Evolutionary conservation across 2,888 invertebrate species (phyloP).

Genomic region (Diplolepis rosae): DNA sequence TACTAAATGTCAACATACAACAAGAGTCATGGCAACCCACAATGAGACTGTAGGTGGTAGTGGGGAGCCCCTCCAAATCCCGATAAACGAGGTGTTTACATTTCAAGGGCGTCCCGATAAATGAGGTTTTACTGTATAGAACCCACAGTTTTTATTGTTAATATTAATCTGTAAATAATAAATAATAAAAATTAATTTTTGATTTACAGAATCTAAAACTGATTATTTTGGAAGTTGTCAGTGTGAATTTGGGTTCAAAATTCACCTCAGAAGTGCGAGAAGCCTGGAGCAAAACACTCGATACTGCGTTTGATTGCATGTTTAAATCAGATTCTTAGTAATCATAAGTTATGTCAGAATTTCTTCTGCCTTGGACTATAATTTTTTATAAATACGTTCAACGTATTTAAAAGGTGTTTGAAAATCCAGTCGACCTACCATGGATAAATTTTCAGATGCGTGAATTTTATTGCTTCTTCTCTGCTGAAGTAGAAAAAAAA

Average conservation of each 20-base stretch:
- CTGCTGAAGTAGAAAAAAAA: background rate
- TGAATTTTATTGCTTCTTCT: background rate
- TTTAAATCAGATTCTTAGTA: conserved; percentile 56
- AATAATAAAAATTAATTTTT: background rate
- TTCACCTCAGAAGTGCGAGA: conserved; percentile 70
- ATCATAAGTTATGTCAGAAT: conserved; percentile 33
- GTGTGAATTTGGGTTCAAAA: conserved; percentile 70
- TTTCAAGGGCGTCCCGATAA: no score
- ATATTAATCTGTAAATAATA: background rate
- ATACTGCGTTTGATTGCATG: conserved; percentile 65
- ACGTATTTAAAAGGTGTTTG: background rate
- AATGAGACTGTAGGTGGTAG: no score
- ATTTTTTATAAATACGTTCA: background rate
- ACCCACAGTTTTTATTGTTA: background rate
- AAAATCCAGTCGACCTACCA: conserved; percentile 6
- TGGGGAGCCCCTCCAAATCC: no score
- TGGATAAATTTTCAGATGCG: background rate
- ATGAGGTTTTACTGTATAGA: no score
- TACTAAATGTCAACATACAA: no score
- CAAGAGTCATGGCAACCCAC: no score
- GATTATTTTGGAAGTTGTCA: conserved; percentile 70
- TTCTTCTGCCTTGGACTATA: background rate
- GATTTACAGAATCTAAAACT: conserved; percentile 72
- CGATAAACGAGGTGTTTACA: no score
- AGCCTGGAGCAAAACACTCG: conserved; percentile 74